Percentiles rank a stretch among this genome's conserved stretches.
These are phyloP conservation scores for Coremacera marginata DNA, from an alignment of 2,888 invertebrate species.

Conservation along the genomic window DNA sequence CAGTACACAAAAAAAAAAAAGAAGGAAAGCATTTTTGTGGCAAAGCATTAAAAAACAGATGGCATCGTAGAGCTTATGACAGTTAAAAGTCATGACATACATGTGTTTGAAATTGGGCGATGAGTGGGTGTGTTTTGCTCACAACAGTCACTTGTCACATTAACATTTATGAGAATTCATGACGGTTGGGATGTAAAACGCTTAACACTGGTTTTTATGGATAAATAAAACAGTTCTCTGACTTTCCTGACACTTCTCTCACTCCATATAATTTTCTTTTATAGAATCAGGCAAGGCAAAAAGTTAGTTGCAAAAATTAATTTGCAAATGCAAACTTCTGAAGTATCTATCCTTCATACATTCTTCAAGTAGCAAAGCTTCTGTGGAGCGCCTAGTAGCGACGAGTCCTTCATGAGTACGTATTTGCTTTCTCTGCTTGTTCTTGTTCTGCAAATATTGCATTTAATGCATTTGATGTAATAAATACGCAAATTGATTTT, in stretches of 20 bases:
- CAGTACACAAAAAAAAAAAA: slow-evolving; percentile 3
- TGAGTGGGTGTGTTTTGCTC: background rate
- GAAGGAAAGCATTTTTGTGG: background rate
- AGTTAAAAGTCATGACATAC: slow-evolving; percentile 46
- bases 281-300: background rate
- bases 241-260: background rate
- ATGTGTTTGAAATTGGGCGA: slow-evolving; percentile 23
- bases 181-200: background rate
- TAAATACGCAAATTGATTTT: slow-evolving; percentile 45
- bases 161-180: slow-evolving; percentile 52
- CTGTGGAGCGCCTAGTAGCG: background rate
- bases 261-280: background rate
- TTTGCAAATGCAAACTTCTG: slow-evolving; percentile 48
- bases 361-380: background rate
- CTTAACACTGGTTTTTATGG: too few relatives aligned
- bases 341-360: slow-evolving; percentile 24
- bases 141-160: slow-evolving; percentile 47
- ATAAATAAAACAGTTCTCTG: too few relatives aligned
- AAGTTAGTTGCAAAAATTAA: slow-evolving; percentile 41
- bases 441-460: slow-evolving; percentile 28
- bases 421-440: background rate
- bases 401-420: background rate
- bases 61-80: slow-evolving; percentile 46
- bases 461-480: slow-evolving; percentile 42
- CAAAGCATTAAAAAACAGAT: slow-evolving; percentile 46